A percentile compares a stretch with the other conserved stretches of the same genome.
Conservation (phyloP, 2,113 vertebrate species). For the Parotia lawesii region DNA sequence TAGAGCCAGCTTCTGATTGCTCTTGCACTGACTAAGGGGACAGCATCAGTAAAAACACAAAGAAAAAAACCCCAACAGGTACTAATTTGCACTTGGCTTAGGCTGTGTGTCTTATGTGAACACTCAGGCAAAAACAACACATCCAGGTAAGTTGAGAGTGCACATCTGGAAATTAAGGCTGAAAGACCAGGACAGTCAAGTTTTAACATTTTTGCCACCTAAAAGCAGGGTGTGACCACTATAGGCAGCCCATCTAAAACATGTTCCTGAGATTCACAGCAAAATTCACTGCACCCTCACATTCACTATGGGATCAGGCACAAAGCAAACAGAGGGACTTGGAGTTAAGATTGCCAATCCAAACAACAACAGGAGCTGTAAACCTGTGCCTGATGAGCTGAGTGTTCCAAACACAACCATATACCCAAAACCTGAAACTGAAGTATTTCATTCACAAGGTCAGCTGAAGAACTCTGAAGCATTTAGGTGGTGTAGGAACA, state of each 20-base stretch:
- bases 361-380: background rate
- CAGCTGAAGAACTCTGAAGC: background rate
- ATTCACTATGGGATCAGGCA: background rate
- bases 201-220: background rate
- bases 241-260: background rate
- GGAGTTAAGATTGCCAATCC: background rate
- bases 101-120: background rate
- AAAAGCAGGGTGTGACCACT: background rate
- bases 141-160: background rate
- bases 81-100: background rate
- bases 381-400: background rate
- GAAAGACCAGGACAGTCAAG: background rate
- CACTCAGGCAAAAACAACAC: background rate
- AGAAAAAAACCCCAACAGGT: background rate
- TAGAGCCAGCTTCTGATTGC: background rate
- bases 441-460: background rate
- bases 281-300: background rate
- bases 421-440: background rate
- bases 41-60: background rate
- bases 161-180: background rate
- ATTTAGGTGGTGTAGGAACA: background rate
- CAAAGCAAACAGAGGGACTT: background rate
- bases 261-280: background rate
- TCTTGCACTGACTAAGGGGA: background rate
- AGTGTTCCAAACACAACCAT: background rate